Conservation (phyloP, 2,797 vertebrate genomes). For the Phoxinus dragarum region DNA sequence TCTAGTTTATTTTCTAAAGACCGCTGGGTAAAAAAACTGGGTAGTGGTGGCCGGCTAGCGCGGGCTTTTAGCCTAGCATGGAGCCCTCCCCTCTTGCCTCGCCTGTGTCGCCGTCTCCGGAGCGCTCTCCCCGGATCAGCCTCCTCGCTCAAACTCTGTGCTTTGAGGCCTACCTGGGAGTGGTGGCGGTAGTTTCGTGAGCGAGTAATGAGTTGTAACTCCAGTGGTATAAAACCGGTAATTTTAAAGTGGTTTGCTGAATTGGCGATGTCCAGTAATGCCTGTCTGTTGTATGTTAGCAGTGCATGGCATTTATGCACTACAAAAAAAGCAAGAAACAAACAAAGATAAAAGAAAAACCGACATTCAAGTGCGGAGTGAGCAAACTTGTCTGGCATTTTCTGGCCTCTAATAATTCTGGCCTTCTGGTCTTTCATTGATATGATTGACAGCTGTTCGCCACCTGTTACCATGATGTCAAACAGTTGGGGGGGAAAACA, state of each 20-base stretch:
- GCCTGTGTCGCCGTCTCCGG: not conserved
- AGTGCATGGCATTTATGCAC: not conserved
- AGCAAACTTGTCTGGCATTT: not conserved
- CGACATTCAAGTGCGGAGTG: not conserved
- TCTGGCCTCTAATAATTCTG: not conserved
- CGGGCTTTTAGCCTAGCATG: not conserved
- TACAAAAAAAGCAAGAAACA: not conserved
- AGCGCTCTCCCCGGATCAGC: not conserved
- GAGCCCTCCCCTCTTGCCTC: not conserved
- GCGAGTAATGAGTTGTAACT: not conserved
- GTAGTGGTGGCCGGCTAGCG: not conserved
- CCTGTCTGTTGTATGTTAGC: conserved; percentile 1
- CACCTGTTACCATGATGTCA: not conserved
- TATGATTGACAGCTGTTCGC: not conserved
- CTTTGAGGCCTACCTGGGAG: not conserved
- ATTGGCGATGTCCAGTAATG: not conserved
- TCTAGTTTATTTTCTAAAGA: not conserved
- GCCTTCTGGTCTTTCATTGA: not conserved
- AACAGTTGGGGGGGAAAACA: not conserved
- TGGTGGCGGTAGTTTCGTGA: not conserved
- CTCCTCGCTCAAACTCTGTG: not conserved
- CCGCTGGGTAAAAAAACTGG: not conserved
- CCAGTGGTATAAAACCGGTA: not conserved
- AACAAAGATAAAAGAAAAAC: not conserved
- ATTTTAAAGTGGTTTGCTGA: not conserved